Base-by-base conservation (phyloP, 2,797 vertebrate species). In the Saxicola maurus region DNA sequence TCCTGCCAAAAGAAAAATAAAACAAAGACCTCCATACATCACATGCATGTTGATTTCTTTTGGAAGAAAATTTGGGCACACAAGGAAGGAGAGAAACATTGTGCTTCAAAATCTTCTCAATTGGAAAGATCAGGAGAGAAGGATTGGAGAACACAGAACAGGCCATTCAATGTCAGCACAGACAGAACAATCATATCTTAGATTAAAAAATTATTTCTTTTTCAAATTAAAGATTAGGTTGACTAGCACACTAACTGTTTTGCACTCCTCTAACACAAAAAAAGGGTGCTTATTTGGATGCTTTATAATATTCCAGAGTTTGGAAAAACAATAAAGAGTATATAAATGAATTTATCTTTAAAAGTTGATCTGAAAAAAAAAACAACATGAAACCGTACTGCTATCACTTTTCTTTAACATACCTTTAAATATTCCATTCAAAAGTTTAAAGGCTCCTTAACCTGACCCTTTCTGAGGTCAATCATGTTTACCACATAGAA, bases 141-240 rank as follows among this genome's bases (percentile, higher is more conserved):
- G 30, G 73, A 45, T 30, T 62, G 55, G 15, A 64, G 68, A 52
- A 46, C 24, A 33, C 12, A 57, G 17, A 83, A 37, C 20, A 88
- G 31, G 24, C 11, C n/a, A 38, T 9, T 23, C 45, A 43, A 24
- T 45, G 14, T 25, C 31, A 45, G 20, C 11, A 56, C 18, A 87
- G 68, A 71, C 24, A 82, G 16, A 51, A 33, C 9, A 46, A 55
- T 10, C 3, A 7, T 24, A 74, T 27, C 23, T 42, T 33, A 80
- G 30, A 62, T 43, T 57, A 67, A 19, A 17, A 73, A 90, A 49
- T 9, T 30, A 60, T 35, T 35, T 49, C 25, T 82, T 23, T 71
- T 87, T 57, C 35, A 61, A 90, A 49, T 52, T 77, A 77, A 82
- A 80, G 31, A 57, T 10, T 24, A 72, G 30, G n/a, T 46, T 93